phyloP scores from a whole-genome alignment of 2,113 vertebrate species.

The Struthio camelus region DNA sequence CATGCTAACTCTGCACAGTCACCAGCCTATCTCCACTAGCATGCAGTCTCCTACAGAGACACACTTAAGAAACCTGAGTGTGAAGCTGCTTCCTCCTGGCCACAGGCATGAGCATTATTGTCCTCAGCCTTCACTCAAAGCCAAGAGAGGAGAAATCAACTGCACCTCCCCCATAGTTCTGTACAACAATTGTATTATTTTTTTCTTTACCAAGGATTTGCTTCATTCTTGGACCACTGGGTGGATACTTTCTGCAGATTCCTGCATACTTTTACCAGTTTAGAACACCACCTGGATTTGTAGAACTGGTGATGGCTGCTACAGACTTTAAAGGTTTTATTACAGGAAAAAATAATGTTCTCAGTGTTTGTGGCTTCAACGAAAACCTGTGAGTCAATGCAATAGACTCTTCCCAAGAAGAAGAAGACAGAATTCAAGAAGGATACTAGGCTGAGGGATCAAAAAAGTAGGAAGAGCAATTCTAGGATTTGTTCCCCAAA shows the following conservation, averaged over 20 bases:
- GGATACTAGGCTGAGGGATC: not conserved
- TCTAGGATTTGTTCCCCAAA: not conserved
- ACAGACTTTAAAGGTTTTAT: not conserved
- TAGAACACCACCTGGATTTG: not conserved
- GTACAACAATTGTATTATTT: not conserved
- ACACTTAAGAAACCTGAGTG: fast-evolving
- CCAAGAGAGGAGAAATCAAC: not conserved
- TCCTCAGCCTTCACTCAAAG: not conserved
- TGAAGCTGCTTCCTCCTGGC: not conserved
- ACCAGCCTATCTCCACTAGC: not conserved
- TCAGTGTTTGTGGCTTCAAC: not conserved
- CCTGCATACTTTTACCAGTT: not conserved
- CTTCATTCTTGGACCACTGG: not conserved
- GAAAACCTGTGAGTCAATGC: not conserved
- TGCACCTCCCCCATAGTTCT: not conserved
- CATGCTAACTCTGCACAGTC: not conserved
- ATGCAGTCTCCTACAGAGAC: not conserved
- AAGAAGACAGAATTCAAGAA: not conserved
- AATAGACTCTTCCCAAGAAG: not conserved
- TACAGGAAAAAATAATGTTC: not conserved
- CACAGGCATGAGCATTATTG: not conserved
- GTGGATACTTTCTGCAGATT: not conserved
- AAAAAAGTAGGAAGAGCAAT: not conserved
- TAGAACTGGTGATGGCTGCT: not conserved
- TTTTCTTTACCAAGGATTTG: not conserved